These are phyloP conservation scores for Megaustenia siamemsis DNA, from an alignment of 2,888 invertebrate genomes.

Conservation along the genomic window DNA sequence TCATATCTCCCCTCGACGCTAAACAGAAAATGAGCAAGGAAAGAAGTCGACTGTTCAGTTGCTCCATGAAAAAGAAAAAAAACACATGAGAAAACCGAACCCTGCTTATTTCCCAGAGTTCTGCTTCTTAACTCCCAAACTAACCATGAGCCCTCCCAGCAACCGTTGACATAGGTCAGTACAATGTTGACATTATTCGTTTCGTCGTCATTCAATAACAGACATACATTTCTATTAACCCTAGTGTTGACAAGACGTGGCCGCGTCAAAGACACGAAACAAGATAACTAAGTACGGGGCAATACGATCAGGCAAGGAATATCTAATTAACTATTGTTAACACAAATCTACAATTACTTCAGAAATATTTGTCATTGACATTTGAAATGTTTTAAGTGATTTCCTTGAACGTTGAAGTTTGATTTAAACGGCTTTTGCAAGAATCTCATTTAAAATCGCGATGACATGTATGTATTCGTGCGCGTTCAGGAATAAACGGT, in stretches of 20 bases:
- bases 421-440: conserved; percentile 34
- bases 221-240: conserved; percentile 27
- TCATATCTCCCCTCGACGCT: no score
- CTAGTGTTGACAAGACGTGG: conserved; percentile 36
- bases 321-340: conserved; percentile 36
- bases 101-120: no score
- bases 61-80: no score
- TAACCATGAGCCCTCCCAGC: no score
- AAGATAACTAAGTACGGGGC: not conserved
- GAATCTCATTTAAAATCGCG: not conserved
- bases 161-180: no score
- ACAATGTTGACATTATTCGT: no score
- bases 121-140: no score
- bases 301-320: conserved; percentile 8
- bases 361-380: not conserved
- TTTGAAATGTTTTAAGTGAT: conserved; percentile 11
- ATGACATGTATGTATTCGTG: not conserved
- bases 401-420: conserved; percentile 19
- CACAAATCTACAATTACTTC: conserved; percentile 30
- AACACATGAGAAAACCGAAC: no score
- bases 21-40: no score
- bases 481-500: not conserved
- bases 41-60: no score
- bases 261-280: conserved; percentile 10
- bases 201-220: no score